Evolutionary conservation across 2,113 vertebrate species (phyloP).

Genomic region (Pionites leucogaster): DNA sequence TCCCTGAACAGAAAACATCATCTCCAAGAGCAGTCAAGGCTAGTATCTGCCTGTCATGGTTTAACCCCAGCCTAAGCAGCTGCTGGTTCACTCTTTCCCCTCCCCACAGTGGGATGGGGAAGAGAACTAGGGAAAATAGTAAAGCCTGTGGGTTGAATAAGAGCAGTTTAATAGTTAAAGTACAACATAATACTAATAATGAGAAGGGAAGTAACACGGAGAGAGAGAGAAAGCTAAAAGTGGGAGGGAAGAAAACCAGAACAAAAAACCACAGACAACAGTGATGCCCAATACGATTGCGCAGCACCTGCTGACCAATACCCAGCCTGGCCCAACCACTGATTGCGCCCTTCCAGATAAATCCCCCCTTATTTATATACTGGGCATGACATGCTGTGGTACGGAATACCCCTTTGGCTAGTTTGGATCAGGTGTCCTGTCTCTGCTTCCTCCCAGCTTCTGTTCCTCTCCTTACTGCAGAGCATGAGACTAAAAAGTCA

Average conservation of each 20-base stretch:
- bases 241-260: not conserved
- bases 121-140: not conserved
- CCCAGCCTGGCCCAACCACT: not conserved
- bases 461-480: not conserved
- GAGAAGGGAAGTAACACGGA: not conserved
- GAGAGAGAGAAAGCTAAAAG: not conserved
- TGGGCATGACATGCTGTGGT: not conserved
- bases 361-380: not conserved
- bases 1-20: not conserved
- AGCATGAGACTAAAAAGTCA: not conserved
- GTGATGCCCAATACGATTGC: not conserved
- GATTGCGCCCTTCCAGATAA: not conserved
- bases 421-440: not conserved
- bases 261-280: not conserved
- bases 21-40: not conserved
- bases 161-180: not conserved
- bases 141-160: not conserved
- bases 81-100: not conserved
- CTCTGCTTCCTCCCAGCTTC: not conserved
- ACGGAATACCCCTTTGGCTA: not conserved
- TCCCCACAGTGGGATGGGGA: not conserved
- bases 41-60: not conserved
- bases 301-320: not conserved
- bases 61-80: not conserved
- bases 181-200: not conserved